Base-by-base conservation (phyloP, 2,888 invertebrate species). In the Biston betularia region DNA sequence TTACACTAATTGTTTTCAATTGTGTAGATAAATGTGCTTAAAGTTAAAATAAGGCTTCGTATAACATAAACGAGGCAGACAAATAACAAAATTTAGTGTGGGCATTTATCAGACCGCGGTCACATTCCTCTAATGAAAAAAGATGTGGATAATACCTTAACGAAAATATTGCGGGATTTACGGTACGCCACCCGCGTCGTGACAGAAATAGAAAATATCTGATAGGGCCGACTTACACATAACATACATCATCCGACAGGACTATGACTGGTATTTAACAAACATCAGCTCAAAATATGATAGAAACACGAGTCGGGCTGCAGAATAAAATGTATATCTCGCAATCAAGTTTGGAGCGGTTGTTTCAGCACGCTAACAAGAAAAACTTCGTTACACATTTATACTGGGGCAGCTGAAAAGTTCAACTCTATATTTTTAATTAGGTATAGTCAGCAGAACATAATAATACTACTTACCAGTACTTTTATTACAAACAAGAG, bases 181-280 rank as follows among this genome's bases (percentile, higher is more conserved):
- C 80, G 74, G 78, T 75, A 79, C 78, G 81, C 87, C 88, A 85
- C 86, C 85, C 84, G 83, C 86, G 81, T 83, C 87, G 89, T 86
- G 87, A 88, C 87, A 87, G 80, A 89, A 89, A 89, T 89, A 89
- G 88, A 84, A 86, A 89, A 86, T 86, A 84, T 87, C 81, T 79
- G 84, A 88, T 85, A 87, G 80, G 69, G 76, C 79, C 75, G 76
- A 75, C 78, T 80, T 81, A 79, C 82, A 80, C 83, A 80, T 83
- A 83, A 81, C 85, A 83, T 88, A 84, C 80, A 85, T 88, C 87
- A 88, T 81, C 45, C 70, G 80, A 87, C 87, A 84, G 84, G 73
- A 71, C 82, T 82, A 85, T 81, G 83, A 84, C 84, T 81, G 81
- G 77, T 79, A 72, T 75, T 71, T 80, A 83, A 80, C 80, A 81